Percentiles rank a stretch among this genome's conserved stretches.
Evolutionary conservation across 2,888 invertebrate species (phyloP).

Genomic region (Mactromeris polynyma): DNA sequence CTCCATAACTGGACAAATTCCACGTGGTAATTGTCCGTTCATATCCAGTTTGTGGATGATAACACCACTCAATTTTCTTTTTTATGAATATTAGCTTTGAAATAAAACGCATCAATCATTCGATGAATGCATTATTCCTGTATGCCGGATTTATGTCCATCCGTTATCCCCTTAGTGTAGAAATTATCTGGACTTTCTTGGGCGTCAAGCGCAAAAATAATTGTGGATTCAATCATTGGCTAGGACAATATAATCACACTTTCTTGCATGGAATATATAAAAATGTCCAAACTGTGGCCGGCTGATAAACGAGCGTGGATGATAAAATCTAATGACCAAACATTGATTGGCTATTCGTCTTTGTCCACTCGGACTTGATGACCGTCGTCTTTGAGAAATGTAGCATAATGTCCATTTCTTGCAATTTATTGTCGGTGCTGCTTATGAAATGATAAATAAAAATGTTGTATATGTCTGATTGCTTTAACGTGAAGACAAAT

Average conservation of each 20-base stretch:
- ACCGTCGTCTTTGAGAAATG: neutral
- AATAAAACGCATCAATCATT: conserved; percentile 5
- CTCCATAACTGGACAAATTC: neutral
- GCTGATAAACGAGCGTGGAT: neutral
- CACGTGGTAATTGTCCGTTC: neutral
- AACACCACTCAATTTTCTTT: neutral
- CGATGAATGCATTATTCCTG: conserved; percentile 2
- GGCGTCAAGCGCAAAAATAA: conserved; percentile 5
- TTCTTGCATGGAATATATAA: conserved; percentile 13
- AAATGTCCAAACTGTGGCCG: neutral
- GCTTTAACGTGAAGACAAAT: too few species aligned
- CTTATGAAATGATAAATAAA: too few species aligned
- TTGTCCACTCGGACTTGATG: neutral
- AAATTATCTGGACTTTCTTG: conserved; percentile 5
- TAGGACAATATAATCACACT: conserved; percentile 6
- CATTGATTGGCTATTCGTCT: neutral
- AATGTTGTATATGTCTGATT: too few species aligned
- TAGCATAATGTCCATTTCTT: too few species aligned
- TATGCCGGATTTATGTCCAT: neutral
- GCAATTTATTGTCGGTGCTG: too few species aligned
- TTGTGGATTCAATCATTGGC: neutral
- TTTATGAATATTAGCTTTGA: neutral
- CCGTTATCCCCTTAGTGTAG: neutral
- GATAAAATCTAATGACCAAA: conserved; percentile 15
- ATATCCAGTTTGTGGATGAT: neutral